Percentiles rank a stretch among this genome's conserved stretches.
phyloP scores from a whole-genome alignment of 2,888 invertebrate species.

The Synergus japonicus region DNA sequence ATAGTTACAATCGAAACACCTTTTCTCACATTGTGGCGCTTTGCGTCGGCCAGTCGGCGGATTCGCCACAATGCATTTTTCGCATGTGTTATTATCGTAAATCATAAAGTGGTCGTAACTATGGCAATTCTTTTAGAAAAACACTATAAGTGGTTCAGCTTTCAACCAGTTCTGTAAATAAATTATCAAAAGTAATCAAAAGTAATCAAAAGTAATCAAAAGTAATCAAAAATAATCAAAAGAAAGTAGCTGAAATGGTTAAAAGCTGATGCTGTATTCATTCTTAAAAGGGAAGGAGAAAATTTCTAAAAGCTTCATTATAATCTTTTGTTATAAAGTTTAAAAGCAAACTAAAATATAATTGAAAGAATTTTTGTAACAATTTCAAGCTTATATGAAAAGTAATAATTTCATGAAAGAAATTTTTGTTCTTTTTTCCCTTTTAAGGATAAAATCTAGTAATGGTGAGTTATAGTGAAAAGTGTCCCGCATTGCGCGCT shows the following conservation, averaged over 20 bases:
- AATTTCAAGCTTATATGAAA: background rate
- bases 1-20: constrained; percentile 50
- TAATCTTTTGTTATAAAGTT: background rate
- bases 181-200: too few species aligned
- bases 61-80: constrained; percentile 62
- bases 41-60: constrained; percentile 66
- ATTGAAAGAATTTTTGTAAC: background rate
- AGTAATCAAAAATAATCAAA: too few species aligned
- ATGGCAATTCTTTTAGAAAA: background rate
- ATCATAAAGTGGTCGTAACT: constrained; percentile 17
- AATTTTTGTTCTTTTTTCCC: background rate
- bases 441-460: constrained; percentile 19
- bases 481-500: constrained; percentile 30
- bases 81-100: background rate
- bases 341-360: background rate
- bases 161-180: background rate
- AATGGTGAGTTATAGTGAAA: constrained; percentile 7
- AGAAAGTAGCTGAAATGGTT: background rate
- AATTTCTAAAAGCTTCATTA: background rate
- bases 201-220: too few species aligned
- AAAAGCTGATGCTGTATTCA: background rate
- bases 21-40: constrained; percentile 61
- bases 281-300: background rate
- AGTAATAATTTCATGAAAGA: background rate
- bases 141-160: background rate